Evolutionary conservation across 2,888 invertebrate species (phyloP).

Genomic region (Catocala sponsa): DNA sequence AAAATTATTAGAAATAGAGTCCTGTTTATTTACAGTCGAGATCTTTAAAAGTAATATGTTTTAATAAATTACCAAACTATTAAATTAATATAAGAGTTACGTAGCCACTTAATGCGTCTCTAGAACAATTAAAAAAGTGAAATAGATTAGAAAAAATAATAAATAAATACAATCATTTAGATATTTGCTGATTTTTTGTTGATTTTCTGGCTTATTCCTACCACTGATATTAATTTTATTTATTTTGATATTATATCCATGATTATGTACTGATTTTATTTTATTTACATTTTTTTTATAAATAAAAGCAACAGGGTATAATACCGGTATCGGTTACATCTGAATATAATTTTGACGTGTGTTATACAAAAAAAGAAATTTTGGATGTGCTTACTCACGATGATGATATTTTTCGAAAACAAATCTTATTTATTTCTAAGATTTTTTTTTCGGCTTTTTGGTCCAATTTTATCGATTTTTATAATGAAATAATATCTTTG

Average conservation of each 20-base stretch:
- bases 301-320: slow-evolving; percentile 63
- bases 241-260: slow-evolving; percentile 13
- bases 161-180: slow-evolving; percentile 9
- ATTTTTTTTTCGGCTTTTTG: slow-evolving; percentile 53
- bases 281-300: slow-evolving; percentile 23
- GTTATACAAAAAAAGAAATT: slow-evolving; percentile 56
- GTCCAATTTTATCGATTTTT: slow-evolving; percentile 61
- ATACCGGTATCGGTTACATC: slow-evolving; percentile 47
- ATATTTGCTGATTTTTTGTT: slow-evolving; percentile 23
- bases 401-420: slow-evolving; percentile 72
- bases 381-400: slow-evolving; percentile 72
- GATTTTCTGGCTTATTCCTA: slow-evolving; percentile 3
- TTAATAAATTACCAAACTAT: slow-evolving; percentile 24
- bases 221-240: slow-evolving; percentile 12
- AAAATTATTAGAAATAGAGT: too few species aligned
- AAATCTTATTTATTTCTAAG: slow-evolving; percentile 58
- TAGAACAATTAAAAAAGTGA: slow-evolving; percentile 39
- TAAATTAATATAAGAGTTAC: slow-evolving; percentile 46
- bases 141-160: slow-evolving; percentile 33
- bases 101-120: slow-evolving; percentile 41
- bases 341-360: slow-evolving; percentile 47
- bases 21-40: slow-evolving; percentile 18
- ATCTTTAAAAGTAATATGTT: slow-evolving; percentile 25
- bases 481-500: slow-evolving; percentile 34
- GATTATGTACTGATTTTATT: slow-evolving; percentile 25